Conservation (phyloP, 2,113 vertebrate genomes). For the Petrocephalus zakoni region DNA sequence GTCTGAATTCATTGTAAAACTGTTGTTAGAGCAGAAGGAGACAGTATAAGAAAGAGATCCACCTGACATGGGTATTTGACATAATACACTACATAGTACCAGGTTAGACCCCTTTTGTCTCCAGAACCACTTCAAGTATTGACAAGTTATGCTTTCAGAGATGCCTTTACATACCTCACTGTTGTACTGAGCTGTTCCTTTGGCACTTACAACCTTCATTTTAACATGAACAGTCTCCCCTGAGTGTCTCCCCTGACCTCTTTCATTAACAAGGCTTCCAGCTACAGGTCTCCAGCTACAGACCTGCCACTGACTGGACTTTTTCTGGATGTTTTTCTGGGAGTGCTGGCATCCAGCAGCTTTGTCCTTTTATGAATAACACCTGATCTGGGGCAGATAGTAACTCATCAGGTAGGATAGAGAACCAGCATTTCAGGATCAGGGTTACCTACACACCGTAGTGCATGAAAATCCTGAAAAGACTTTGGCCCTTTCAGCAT, state of each 20-base stretch:
- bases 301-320: neutral
- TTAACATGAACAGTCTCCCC: neutral
- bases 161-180: neutral
- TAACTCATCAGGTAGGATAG: neutral
- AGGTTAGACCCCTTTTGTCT: neutral
- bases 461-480: no score
- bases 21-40: neutral
- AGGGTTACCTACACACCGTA: no score
- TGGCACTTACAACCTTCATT: neutral
- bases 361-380: neutral
- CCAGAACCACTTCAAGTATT: neutral
- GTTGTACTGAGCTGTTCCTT: neutral
- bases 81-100: neutral
- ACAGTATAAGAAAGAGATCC: neutral
- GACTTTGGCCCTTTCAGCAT: neutral
- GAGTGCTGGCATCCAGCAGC: neutral
- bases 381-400: neutral
- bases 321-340: neutral
- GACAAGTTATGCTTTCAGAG: neutral
- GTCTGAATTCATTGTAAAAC: neutral
- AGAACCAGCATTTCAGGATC: neutral
- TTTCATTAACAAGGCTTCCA: neutral
- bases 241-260: neutral
- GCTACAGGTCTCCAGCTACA: neutral
- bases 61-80: neutral